These are phyloP conservation scores for Pipa parva DNA, from an alignment of 2,113 vertebrate genomes.

Conservation along the genomic window DNA sequence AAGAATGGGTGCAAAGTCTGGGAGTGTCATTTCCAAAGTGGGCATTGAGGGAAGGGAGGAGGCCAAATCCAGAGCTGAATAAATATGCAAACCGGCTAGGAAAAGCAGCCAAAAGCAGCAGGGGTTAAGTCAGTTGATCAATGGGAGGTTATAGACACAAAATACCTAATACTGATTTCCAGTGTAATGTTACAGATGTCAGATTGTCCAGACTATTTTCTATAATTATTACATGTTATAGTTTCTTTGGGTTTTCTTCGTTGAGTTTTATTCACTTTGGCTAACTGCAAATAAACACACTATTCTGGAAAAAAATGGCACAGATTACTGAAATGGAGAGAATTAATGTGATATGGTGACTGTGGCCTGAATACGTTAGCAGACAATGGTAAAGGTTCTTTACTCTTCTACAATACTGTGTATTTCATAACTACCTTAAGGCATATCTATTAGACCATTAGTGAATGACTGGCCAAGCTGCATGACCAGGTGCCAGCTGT, in stretches of 20 bases:
- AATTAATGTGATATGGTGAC: neutral
- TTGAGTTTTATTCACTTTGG: neutral
- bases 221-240: neutral
- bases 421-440: neutral
- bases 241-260: neutral
- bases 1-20: slow-evolving; percentile 16
- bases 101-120: neutral
- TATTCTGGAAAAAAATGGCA: neutral
- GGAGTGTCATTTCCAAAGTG: slow-evolving; percentile 19
- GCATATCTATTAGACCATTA: neutral
- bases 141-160: neutral
- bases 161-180: neutral
- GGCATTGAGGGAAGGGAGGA: neutral
- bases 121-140: neutral
- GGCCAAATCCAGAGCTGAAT: neutral
- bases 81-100: neutral
- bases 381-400: no score
- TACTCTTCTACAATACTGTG: no score
- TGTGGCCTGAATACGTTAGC: no score
- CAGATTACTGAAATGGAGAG: neutral
- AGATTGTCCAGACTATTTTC: neutral
- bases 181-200: neutral
- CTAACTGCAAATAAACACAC: neutral
- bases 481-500: no score
- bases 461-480: no score